A percentile compares a stretch with the other conserved stretches of the same genome.
Conservation (phyloP, 2,888 invertebrate genomes). For the Himalopsyche anomala region DNA sequence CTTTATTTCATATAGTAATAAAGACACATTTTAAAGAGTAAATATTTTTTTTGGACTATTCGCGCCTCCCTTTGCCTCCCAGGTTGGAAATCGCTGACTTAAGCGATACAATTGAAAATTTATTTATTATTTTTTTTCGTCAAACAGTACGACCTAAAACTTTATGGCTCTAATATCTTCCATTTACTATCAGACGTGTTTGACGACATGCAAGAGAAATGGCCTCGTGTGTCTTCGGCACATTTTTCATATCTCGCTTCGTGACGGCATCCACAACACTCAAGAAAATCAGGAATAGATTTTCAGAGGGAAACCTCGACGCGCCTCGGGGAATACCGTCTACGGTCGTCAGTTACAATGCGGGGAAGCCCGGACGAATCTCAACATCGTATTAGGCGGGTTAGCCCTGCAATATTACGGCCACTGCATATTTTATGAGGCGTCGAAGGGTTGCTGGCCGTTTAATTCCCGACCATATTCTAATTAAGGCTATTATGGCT, state of each 20-base stretch:
- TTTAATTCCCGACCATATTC: not conserved
- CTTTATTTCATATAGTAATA: too few species aligned
- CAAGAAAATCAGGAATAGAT: constrained; percentile 57
- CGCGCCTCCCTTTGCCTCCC: too few species aligned
- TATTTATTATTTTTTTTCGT: too few species aligned
- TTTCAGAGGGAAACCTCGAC: constrained; percentile 52
- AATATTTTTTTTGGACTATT: too few species aligned
- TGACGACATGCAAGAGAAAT: constrained; percentile 50
- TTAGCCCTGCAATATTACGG: constrained; percentile 28
- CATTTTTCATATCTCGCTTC: constrained; percentile 59
- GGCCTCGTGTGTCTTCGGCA: constrained; percentile 44
- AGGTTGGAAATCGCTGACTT: too few species aligned
- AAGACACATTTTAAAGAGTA: too few species aligned
- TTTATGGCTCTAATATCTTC: not conserved
- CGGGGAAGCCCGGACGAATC: not conserved
- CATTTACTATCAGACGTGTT: constrained; percentile 50
- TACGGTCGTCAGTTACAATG: constrained; percentile 35
- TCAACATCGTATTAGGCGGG: not conserved
- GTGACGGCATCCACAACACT: constrained; percentile 7
- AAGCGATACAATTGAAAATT: too few species aligned
- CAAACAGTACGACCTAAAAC: too few species aligned
- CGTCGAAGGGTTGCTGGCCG: not conserved
- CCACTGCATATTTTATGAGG: constrained; percentile 14
- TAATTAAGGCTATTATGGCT: not conserved
- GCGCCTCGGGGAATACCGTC: constrained; percentile 51